A percentile compares a stretch with the other conserved stretches of the same genome.
Evolutionary conservation across 2,888 invertebrate genomes (phyloP).

Genomic region (Halocaridina rubra): DNA sequence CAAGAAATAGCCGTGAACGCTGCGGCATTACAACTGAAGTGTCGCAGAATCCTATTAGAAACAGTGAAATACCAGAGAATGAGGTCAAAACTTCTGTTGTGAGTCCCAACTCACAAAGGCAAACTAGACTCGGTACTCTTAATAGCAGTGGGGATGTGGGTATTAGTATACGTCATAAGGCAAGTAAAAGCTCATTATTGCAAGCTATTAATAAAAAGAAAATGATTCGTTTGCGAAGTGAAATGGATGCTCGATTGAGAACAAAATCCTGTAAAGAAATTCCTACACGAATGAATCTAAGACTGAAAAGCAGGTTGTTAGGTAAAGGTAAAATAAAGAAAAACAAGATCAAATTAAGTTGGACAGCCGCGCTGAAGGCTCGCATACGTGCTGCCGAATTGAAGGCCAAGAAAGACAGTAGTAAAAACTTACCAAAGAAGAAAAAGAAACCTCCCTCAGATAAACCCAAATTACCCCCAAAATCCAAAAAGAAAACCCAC

Average conservation of each 20-base stretch:
- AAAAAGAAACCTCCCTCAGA: not conserved
- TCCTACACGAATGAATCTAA: not conserved
- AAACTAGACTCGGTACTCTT: not conserved
- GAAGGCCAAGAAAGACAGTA: not conserved
- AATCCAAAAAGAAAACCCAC: not conserved
- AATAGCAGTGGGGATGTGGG: not conserved
- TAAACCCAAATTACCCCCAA: not conserved
- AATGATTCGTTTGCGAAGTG: not conserved
- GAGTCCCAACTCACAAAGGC: not conserved
- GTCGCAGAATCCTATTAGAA: not conserved
- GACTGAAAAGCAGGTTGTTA: not conserved
- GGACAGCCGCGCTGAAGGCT: constrained; percentile 62
- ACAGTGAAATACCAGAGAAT: not conserved
- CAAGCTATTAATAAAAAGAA: not conserved
- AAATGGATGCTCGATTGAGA: not conserved
- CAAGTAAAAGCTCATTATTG: not conserved
- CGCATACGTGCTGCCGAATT: constrained; percentile 44
- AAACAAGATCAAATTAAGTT: constrained; percentile 52
- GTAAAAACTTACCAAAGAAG: constrained; percentile 27
- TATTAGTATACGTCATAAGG: not conserved
- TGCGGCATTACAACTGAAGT: not conserved
- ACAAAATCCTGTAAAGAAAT: not conserved
- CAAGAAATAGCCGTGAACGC: not conserved
- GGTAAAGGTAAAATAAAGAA: constrained; percentile 23
- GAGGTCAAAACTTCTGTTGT: not conserved